A percentile compares a stretch with the other conserved stretches of the same genome.
Conservation (phyloP, 2,797 vertebrate genomes). For the Danio albolineatus region DNA sequence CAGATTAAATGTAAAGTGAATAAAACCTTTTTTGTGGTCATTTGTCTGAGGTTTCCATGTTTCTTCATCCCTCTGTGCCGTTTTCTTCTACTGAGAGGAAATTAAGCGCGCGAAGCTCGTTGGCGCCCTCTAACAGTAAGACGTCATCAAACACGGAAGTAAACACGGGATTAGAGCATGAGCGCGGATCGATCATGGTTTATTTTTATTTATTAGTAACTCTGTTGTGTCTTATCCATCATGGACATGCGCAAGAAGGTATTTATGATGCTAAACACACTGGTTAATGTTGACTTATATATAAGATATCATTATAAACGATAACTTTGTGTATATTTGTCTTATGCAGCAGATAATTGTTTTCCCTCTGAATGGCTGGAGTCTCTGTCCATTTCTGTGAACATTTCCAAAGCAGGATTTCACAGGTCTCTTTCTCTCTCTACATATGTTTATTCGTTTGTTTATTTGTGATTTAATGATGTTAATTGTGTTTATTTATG, state of each 20-base stretch:
- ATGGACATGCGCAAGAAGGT: conserved; percentile 38
- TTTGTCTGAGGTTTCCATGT: not conserved
- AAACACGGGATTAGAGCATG: not conserved
- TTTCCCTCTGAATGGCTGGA: conserved; percentile 65
- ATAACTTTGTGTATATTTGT: not conserved
- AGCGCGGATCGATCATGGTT: conserved; percentile 5
- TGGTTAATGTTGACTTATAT: too few species aligned
- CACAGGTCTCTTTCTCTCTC: conserved; percentile 81
- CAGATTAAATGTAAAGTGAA: not conserved
- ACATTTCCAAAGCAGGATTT: conserved; percentile 87
- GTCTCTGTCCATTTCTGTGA: conserved; percentile 75
- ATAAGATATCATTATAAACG: not conserved
- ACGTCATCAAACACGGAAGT: conserved; percentile 21
- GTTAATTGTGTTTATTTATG: not conserved
- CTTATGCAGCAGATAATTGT: conserved; percentile 68
- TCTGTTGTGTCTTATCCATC: not conserved
- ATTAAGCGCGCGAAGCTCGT: not conserved
- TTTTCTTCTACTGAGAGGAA: not conserved
- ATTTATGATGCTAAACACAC: not conserved
- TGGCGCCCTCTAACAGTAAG: conserved; percentile 13
- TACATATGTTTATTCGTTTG: fast-evolving
- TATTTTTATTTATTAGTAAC: not conserved
- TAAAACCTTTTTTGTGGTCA: not conserved
- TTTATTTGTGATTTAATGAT: not conserved
- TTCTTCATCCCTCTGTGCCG: not conserved